Conservation (phyloP, 2,797 vertebrate species). For the Phoeniculus purpureus region DNA sequence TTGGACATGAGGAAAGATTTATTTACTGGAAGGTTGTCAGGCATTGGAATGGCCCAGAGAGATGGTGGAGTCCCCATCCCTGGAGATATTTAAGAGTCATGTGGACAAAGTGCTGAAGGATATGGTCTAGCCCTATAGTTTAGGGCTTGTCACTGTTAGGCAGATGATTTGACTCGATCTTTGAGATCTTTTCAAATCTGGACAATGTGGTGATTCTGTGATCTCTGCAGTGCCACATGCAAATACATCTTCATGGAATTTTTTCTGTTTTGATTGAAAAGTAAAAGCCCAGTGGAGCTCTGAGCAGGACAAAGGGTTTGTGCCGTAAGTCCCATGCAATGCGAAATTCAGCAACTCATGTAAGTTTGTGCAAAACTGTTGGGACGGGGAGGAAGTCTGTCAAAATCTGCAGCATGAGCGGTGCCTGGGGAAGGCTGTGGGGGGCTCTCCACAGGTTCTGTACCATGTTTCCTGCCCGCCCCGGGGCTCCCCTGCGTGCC, state of each 20-base stretch:
- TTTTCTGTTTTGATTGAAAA: not conserved
- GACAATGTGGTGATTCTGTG: too few relatives aligned
- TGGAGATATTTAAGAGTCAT: too few relatives aligned
- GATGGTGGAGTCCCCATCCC: too few relatives aligned
- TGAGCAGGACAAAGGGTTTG: not conserved
- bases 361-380: not conserved
- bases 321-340: not conserved
- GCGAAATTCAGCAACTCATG: not conserved
- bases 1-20: too few relatives aligned
- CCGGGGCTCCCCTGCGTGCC: rapidly evolving
- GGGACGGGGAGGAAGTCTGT: slow-evolving; percentile 28
- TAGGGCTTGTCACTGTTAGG: too few relatives aligned
- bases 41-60: too few relatives aligned
- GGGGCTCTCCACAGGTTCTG: not conserved
- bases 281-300: not conserved
- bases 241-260: not conserved
- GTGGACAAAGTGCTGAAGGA: too few relatives aligned
- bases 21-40: too few relatives aligned
- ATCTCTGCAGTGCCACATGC: rapidly evolving
- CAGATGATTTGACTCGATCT: too few relatives aligned
- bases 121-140: too few relatives aligned
- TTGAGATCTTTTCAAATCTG: too few relatives aligned
- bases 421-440: not conserved
- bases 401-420: not conserved
- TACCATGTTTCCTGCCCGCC: not conserved